Evolutionary conservation across 2,113 vertebrate species (phyloP).

Genomic region (Pituophis catenifer): DNA sequence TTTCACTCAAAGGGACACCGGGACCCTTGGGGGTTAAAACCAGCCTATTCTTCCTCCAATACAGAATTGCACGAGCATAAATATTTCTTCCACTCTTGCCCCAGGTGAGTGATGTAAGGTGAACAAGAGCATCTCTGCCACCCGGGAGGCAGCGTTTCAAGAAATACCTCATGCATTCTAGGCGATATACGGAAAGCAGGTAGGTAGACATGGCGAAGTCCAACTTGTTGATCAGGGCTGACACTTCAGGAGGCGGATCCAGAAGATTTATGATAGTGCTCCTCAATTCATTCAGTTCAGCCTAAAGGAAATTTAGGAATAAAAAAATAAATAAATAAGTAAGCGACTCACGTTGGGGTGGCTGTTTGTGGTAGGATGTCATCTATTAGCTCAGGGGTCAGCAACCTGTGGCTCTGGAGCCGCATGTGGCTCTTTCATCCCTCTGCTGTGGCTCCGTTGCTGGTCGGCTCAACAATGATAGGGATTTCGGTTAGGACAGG

Average conservation of each 20-base stretch:
- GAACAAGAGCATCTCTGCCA: neutral
- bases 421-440: too few relatives aligned
- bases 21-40: neutral
- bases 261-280: conserved; percentile 91
- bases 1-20: too few relatives aligned
- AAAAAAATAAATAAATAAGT: neutral
- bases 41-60: neutral
- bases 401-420: too few relatives aligned
- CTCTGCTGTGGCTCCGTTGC: too few relatives aligned
- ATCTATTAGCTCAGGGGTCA: too few relatives aligned
- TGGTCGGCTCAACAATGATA: too few relatives aligned
- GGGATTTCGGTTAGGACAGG: too few relatives aligned
- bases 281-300: conserved; percentile 87
- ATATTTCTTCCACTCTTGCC: neutral
- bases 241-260: conserved; percentile 89
- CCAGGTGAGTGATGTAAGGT: neutral
- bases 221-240: conserved; percentile 90
- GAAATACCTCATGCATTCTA: conserved; percentile 92
- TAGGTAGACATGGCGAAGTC: conserved; percentile 98
- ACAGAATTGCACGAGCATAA: neutral
- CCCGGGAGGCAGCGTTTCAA: neutral
- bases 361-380: neutral
- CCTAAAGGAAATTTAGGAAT: conserved; percentile 64
- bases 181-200: conserved; percentile 91
- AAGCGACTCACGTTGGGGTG: neutral